A percentile compares a stretch with the other conserved stretches of the same genome.
These are phyloP conservation scores for Himalopsyche tibetana DNA, from an alignment of 2,888 invertebrate genomes.

Conservation along the genomic window DNA sequence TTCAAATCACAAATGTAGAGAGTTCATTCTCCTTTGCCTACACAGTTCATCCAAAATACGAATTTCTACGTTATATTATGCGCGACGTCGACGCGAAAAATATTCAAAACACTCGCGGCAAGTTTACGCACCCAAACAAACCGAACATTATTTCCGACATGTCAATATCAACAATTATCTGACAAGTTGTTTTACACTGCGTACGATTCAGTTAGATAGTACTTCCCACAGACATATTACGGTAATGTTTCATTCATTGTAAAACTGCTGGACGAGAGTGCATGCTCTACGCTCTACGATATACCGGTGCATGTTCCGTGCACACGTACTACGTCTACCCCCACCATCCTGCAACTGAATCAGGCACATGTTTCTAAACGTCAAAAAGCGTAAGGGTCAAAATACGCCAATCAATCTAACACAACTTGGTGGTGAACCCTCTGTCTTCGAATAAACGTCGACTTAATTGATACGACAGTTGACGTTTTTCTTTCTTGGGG, in stretches of 20 bases:
- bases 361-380: constrained; percentile 50
- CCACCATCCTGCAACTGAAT: not conserved
- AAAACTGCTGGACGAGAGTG: constrained; percentile 38
- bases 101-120: constrained; percentile 13
- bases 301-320: constrained; percentile 39
- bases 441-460: not conserved
- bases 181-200: not conserved
- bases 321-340: constrained; percentile 48
- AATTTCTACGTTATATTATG: not conserved
- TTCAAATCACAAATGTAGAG: constrained; percentile 4
- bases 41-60: not conserved
- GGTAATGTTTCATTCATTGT: constrained; percentile 47
- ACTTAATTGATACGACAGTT: no score
- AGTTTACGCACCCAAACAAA: constrained; percentile 23
- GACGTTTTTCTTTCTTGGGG: constrained; percentile 37
- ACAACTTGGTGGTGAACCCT: not conserved
- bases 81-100: constrained; percentile 1
- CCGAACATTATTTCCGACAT: constrained; percentile 24
- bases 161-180: constrained; percentile 4
- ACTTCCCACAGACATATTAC: not conserved
- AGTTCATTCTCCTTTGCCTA: constrained; percentile 20
- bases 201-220: not conserved
- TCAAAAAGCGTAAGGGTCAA: not conserved
- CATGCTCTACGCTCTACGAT: constrained; percentile 9
- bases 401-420: not conserved